Percentiles rank a stretch among this genome's conserved stretches.
phyloP scores from a whole-genome alignment of 2,113 vertebrate genomes.

The Mellivora capensis region DNA sequence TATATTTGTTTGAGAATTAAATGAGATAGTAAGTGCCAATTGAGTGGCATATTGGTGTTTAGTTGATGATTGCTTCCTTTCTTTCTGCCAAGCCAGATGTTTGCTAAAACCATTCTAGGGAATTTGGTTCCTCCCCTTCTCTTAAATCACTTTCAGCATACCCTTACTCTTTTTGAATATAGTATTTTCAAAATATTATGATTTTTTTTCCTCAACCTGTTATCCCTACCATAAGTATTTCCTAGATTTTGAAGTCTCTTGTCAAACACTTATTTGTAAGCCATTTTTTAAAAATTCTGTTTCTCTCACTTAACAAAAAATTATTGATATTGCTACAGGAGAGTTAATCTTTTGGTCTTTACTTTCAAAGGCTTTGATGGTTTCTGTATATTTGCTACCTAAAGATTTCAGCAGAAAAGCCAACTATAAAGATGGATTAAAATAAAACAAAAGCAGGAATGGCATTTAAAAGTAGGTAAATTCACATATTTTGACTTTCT shows the following conservation, averaged over 20 bases:
- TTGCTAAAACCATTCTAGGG: not conserved
- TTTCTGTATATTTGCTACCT: slow-evolving; percentile 26
- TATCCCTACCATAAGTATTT: not conserved
- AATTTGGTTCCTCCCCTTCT: not conserved
- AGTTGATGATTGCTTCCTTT: not conserved
- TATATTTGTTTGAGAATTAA: not conserved
- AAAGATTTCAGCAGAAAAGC: slow-evolving; percentile 9
- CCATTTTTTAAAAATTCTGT: not conserved
- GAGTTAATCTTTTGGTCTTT: slow-evolving; percentile 22
- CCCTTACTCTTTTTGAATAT: not conserved
- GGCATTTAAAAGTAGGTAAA: slow-evolving; percentile 42
- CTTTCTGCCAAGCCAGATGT: not conserved
- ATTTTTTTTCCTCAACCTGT: not conserved
- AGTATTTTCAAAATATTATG: not conserved
- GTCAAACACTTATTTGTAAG: slow-evolving; percentile 29
- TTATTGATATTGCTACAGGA: not conserved
- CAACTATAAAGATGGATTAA: slow-evolving; percentile 25
- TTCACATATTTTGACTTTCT: not conserved
- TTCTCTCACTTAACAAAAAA: slow-evolving; percentile 4
- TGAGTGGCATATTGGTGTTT: not conserved
- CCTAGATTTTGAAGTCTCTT: not conserved
- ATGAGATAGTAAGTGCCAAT: not conserved
- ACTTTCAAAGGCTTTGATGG: slow-evolving; percentile 28
- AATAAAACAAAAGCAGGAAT: slow-evolving; percentile 45
- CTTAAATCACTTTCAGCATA: not conserved